Evolutionary conservation across 2,797 vertebrate genomes (phyloP), one percentile per base, ranked within the genome.

Genomic region (Nothura maculosa): DNA sequence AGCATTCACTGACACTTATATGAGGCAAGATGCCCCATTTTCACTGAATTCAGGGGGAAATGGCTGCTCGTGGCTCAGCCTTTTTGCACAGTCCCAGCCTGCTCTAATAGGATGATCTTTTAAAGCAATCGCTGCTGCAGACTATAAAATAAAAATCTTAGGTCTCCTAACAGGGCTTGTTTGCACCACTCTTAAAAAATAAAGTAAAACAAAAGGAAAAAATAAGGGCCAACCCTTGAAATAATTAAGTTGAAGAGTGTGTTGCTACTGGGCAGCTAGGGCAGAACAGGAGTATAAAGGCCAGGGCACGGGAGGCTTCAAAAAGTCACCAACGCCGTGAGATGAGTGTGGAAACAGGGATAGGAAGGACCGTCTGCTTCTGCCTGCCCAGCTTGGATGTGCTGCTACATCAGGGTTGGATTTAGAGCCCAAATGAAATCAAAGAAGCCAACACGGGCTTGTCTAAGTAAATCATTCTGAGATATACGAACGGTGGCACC

Each of bases 391-490:
- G 75, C 91, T 68, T n/a, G 63, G 60, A 58, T 24, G 38, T 74
- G 19, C 86, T 87, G 60, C 38, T 93, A 52, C 16, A 79, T 42
- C 30, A 86, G 24, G 34, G 73, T 1, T 86, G 28, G 27, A 57
- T 48, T 95, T 43, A 88, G 70, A 87, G 81, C 30, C 70, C 52
- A 83, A 94, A 90, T 34, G 48, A 92, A 92, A 91, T 90, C 54
- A 77, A 94, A 61, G 70, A 92, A 95, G 57, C 30, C 45, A 87
- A 43, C 68, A 55, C 6, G 50, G 30, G 9, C 25, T 68, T 27
- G 69, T 73, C 88, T 84, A 85, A 95, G 76, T 52, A 80, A 87
- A 96, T 94, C 88, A 90, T 79, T 96, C 69, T 75, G 61, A 94
- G 81, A 87, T 70, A 34, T 80, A 82, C 87, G 61, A 93, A 93